Percentiles rank a stretch among this genome's conserved stretches.
phyloP scores from a whole-genome alignment of 2,888 invertebrate genomes.

The Apamea sordens region DNA sequence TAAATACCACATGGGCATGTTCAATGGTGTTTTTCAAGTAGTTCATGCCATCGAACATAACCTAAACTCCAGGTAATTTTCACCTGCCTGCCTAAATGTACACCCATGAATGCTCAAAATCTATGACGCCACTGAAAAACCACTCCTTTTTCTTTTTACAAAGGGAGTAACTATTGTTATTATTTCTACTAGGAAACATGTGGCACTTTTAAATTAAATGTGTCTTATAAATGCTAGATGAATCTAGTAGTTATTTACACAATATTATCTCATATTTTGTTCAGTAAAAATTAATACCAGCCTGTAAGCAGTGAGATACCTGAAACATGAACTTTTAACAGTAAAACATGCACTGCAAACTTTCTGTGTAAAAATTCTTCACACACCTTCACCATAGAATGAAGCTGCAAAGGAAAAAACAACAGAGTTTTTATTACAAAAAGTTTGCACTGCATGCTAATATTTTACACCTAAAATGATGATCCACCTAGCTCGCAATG shows the following conservation, averaged over 20 bases:
- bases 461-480: conserved; percentile 79
- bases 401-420: neutral
- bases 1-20: conserved; percentile 40
- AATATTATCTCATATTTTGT: neutral
- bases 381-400: neutral
- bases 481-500: conserved; percentile 92
- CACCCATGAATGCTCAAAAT: neutral
- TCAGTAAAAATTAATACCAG: neutral
- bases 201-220: neutral
- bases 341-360: conserved; percentile 3
- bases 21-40: neutral
- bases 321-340: conserved; percentile 31
- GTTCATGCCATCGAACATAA: conserved; percentile 12
- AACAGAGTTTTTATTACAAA: neutral
- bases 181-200: conserved; percentile 9
- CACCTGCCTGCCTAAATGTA: neutral
- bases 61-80: conserved; percentile 2
- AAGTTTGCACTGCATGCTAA: conserved; percentile 10
- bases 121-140: neutral
- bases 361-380: neutral
- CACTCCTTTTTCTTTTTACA: neutral
- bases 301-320: neutral
- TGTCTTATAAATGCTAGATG: neutral
- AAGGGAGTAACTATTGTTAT: neutral
- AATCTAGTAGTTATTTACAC: neutral